Conservation (phyloP, 2,113 vertebrate species). For the Sisor rabdophorus region DNA sequence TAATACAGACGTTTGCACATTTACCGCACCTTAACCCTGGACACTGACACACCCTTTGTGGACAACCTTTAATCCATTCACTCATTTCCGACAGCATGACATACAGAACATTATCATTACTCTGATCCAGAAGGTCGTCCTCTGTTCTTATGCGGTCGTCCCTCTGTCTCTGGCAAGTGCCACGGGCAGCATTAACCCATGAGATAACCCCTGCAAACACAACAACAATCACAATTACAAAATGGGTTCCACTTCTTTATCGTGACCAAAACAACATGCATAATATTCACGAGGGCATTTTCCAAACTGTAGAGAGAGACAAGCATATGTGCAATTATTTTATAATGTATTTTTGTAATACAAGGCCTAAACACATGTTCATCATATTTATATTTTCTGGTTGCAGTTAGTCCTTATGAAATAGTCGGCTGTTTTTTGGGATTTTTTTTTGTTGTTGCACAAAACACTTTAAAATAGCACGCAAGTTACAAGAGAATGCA, state of each 20-base stretch:
- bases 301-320: background rate
- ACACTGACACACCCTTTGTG: background rate
- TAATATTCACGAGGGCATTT: background rate
- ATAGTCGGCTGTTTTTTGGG: too few relatives aligned
- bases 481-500: too few relatives aligned
- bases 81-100: background rate
- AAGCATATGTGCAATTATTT: background rate
- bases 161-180: conserved; percentile 10
- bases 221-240: conserved; percentile 29
- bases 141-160: conserved; percentile 18
- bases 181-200: conserved; percentile 76
- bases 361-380: too few relatives aligned
- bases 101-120: conserved; percentile 7
- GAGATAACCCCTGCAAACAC: conserved; percentile 83
- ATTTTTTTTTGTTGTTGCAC: too few relatives aligned
- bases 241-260: background rate
- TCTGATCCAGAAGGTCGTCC: conserved; percentile 24
- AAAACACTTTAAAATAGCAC: too few relatives aligned
- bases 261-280: background rate
- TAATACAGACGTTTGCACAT: background rate
- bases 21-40: background rate
- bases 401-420: too few relatives aligned
- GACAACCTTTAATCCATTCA: background rate
- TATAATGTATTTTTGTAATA: background rate
- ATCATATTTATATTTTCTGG: too few relatives aligned